A percentile compares a stretch with the other conserved stretches of the same genome.
phyloP scores from a whole-genome alignment of 2,888 invertebrate genomes.

The Eupithecia subfuscata region DNA sequence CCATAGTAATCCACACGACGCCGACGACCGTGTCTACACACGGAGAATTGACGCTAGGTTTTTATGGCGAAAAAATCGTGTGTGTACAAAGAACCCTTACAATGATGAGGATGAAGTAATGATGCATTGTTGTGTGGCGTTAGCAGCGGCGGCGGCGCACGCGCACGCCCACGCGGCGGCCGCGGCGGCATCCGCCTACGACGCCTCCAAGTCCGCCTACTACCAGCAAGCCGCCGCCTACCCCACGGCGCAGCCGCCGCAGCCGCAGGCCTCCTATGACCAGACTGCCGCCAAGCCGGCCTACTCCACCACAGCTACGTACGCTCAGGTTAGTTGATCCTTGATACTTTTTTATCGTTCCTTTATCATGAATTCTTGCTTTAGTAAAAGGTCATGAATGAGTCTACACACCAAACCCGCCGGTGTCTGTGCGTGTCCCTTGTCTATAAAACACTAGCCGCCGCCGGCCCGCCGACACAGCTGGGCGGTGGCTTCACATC shows the following conservation, averaged over 20 bases:
- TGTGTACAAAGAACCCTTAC: not conserved
- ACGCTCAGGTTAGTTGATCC: slow-evolving; percentile 81
- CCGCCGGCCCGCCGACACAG: too few species aligned
- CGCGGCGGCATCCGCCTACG: slow-evolving; percentile 87
- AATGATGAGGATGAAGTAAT: not conserved
- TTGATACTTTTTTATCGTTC: not conserved
- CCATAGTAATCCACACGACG: too few species aligned
- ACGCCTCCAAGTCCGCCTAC: slow-evolving; percentile 92
- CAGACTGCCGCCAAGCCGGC: slow-evolving; percentile 86
- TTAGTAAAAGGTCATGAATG: not conserved
- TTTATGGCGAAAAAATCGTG: too few species aligned
- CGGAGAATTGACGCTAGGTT: too few species aligned
- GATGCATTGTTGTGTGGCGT: not conserved
- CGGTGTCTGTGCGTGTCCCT: not conserved
- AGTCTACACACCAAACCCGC: not conserved
- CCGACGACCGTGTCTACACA: too few species aligned
- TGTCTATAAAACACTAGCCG: not conserved
- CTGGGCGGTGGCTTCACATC: too few species aligned
- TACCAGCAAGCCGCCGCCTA: slow-evolving; percentile 91
- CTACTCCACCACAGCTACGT: slow-evolving; percentile 88
- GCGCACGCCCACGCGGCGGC: slow-evolving; percentile 80
- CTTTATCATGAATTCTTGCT: not conserved
- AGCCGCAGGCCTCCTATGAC: slow-evolving; percentile 85
- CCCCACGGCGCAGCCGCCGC: slow-evolving; percentile 84
- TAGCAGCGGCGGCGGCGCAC: slow-evolving; percentile 68